These are phyloP conservation scores for Micromesistius poutassou DNA, from an alignment of 2,797 vertebrate genomes.

Conservation along the genomic window DNA sequence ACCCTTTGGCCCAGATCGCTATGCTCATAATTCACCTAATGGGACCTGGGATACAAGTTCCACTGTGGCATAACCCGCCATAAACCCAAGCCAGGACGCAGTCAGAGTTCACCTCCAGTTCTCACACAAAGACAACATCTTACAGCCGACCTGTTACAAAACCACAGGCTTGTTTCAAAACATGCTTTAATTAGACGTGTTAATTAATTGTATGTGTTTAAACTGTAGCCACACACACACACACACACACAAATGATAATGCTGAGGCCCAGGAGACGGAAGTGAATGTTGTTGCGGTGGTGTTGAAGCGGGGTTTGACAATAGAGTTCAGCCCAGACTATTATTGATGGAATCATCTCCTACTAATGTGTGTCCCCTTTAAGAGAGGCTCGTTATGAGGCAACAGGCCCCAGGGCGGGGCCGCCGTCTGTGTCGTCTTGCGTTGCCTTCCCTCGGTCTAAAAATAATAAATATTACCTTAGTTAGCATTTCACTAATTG, in stretches of 20 bases:
- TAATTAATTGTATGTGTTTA: neutral
- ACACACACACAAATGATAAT: neutral
- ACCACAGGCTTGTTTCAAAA: too few species aligned
- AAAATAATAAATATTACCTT: neutral
- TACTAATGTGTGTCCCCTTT: neutral
- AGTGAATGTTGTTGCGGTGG: neutral
- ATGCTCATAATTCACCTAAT: neutral
- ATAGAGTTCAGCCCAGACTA: neutral
- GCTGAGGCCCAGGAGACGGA: neutral
- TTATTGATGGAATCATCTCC: neutral
- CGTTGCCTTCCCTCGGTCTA: neutral
- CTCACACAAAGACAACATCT: neutral
- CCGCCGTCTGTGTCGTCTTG: neutral
- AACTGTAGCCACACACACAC: neutral
- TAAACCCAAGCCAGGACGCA: neutral
- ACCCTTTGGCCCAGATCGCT: neutral
- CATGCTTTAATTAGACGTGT: neutral
- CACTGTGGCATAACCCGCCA: neutral
- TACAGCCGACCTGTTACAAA: neutral
- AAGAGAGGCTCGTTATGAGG: neutral
- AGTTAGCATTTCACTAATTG: neutral
- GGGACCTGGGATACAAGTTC: neutral
- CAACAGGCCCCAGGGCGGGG: neutral
- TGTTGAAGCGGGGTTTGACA: neutral
- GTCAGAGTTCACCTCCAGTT: neutral